A percentile compares a stretch with the other conserved stretches of the same genome.
These are phyloP conservation scores for Octopus bimaculoides DNA, from an alignment of 1,140 invertebrate species.

Conservation along the genomic window DNA sequence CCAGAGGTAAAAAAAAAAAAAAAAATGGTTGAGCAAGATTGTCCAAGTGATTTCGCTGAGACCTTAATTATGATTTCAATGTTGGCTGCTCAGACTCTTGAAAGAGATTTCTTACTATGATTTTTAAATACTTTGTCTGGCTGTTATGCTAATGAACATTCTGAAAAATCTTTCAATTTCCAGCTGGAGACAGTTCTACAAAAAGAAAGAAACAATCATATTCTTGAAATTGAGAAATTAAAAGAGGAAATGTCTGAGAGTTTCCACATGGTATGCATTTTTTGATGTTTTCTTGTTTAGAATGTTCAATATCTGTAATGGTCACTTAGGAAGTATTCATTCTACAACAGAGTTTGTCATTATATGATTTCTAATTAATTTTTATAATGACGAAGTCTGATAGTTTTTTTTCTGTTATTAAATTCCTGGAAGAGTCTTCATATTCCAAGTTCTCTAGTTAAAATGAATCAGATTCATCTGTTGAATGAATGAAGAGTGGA, in stretches of 20 bases:
- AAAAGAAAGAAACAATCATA: constrained; percentile 39
- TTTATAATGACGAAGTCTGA: neutral
- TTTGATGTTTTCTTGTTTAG: neutral
- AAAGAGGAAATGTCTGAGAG: constrained; percentile 45
- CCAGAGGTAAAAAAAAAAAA: neutral
- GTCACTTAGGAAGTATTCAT: neutral
- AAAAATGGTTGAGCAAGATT: neutral
- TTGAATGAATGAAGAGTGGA: too few species aligned
- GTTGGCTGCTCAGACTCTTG: neutral
- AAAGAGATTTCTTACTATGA: neutral
- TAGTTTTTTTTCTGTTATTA: neutral
- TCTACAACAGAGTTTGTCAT: neutral
- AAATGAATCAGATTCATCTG: too few species aligned
- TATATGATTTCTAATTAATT: neutral
- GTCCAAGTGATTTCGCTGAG: too few species aligned
- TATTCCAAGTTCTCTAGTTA: too few species aligned
- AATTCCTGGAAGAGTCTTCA: neutral
- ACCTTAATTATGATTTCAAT: too few species aligned
- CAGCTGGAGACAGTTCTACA: constrained; percentile 41
- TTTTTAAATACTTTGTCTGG: neutral
- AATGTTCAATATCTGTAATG: neutral
- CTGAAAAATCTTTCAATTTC: constrained; percentile 12
- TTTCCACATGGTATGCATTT: constrained; percentile 43
- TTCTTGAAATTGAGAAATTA: constrained; percentile 32
- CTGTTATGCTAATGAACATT: neutral